These are phyloP conservation scores for Autographa gamma DNA, from an alignment of 2,888 invertebrate genomes.

Conservation along the genomic window DNA sequence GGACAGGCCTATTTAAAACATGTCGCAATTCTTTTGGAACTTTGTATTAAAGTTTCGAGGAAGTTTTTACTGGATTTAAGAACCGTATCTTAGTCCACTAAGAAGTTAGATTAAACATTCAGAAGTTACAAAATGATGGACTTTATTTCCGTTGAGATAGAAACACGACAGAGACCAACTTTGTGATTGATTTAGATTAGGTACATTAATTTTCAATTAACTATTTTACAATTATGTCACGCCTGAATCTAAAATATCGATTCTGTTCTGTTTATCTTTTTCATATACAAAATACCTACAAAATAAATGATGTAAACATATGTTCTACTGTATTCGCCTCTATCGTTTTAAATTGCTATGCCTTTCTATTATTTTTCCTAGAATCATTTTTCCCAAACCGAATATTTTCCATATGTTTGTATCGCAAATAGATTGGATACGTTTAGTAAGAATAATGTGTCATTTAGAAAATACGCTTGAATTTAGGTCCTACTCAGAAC, in stretches of 20 bases:
- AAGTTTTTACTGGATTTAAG: constrained; percentile 35
- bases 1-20: constrained; percentile 29
- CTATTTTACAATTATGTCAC: neutral
- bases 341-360: too few relatives aligned
- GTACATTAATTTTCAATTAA: neutral
- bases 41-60: constrained; percentile 35
- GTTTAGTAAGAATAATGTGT: neutral
- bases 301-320: too few relatives aligned
- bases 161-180: neutral
- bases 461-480: neutral
- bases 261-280: too few relatives aligned
- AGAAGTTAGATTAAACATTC: constrained; percentile 35
- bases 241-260: too few relatives aligned
- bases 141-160: neutral
- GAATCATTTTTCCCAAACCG: neutral
- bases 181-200: neutral
- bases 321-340: too few relatives aligned
- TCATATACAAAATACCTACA: too few relatives aligned
- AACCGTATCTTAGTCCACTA: constrained; percentile 25
- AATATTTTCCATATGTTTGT: neutral
- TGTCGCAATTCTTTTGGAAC: constrained; percentile 31
- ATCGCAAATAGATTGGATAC: neutral
- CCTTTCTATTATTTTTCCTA: neutral
- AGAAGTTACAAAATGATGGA: constrained; percentile 23
- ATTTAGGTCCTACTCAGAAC: neutral